Conservation (phyloP, 2,113 vertebrate species). For the Polypterus bichir region DNA sequence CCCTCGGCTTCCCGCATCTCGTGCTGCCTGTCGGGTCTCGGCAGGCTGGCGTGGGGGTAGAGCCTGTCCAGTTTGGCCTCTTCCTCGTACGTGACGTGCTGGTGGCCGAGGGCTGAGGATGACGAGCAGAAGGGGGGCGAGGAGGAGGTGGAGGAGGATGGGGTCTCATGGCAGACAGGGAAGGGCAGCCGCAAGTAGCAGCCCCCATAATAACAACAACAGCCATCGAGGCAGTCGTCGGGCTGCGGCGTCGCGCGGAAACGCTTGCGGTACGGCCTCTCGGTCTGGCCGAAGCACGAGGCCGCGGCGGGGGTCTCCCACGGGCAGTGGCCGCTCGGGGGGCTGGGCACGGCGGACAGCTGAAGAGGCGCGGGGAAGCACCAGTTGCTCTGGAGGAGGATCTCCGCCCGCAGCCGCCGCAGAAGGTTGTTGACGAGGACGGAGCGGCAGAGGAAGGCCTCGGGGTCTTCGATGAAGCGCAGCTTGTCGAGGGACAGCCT, state of each 20-base stretch:
- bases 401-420: constrained; percentile 78
- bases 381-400: constrained; percentile 88
- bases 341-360: constrained; percentile 19
- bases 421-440: constrained; percentile 94
- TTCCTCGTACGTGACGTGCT: constrained; percentile 57
- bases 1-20: constrained; percentile 36
- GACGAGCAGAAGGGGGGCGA: constrained; percentile 33
- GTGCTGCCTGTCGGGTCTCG: constrained; percentile 39
- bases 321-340: constrained; percentile 38
- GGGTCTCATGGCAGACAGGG: constrained; percentile 53
- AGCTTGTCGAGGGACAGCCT: constrained; percentile 93
- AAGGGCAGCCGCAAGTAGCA: constrained; percentile 79
- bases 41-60: constrained; percentile 42
- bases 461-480: constrained; percentile 87
- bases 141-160: constrained; percentile 41
- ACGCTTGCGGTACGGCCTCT: constrained; percentile 74
- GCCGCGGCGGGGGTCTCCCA: constrained; percentile 44
- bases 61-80: constrained; percentile 45
- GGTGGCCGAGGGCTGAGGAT: constrained; percentile 47
- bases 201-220: constrained; percentile 78
- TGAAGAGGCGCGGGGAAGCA: constrained; percentile 56
- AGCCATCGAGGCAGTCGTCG: constrained; percentile 65
- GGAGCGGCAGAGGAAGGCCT: constrained; percentile 82
- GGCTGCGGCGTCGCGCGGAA: constrained; percentile 68
- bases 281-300: constrained; percentile 64